Base-by-base conservation (phyloP, 2,888 invertebrate species). In the Cheilosia soror region DNA sequence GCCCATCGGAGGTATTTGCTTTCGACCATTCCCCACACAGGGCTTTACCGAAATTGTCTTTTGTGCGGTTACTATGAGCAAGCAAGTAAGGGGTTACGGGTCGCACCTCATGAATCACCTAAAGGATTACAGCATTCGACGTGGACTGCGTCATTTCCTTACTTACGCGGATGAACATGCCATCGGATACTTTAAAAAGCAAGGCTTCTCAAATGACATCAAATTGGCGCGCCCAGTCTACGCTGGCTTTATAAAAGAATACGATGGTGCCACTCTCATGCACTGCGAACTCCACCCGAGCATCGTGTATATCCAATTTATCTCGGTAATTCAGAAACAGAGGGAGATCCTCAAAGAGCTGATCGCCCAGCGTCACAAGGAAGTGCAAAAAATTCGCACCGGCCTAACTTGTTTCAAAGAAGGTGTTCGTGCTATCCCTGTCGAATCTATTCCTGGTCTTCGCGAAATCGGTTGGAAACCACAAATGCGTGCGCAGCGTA, bases 41-140 rank as follows among this genome's bases (percentile, higher is more conserved):
- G 98, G 98, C 5, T 99, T 99, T 93, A 97, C 98, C 5, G 98
- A 99, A 93, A 98, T 99, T 88, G 99, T 99, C 0, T 99, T 99
- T 93, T 98, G 98, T 91, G 98, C 98, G 9, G 96, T 99, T 66
- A 97, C 97, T 0, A 97, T 97, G 4, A 97, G 97, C 91, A 97
- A 98, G 91, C 98, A 99, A 92, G 97, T 97, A 65, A 96, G 98
- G 92, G 98, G 98, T 6, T 99, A 99, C 92, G 98, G 99, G 0
- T 98, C 98, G 0, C 98, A 98, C 90, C 93, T 99, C 89, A 99
- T 99, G 98, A 99, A 99, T 92, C 98, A 98, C 90, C 93, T 99
- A 40, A 99, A 99, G 90, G 98, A 98, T 90, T 98, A 98, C 91
- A 98, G 98, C 92, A 96, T 98, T 53, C 94, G 96, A 86, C 96